These are phyloP conservation scores for Caradrina kadenii DNA, from an alignment of 2,888 invertebrate genomes.

Conservation along the genomic window DNA sequence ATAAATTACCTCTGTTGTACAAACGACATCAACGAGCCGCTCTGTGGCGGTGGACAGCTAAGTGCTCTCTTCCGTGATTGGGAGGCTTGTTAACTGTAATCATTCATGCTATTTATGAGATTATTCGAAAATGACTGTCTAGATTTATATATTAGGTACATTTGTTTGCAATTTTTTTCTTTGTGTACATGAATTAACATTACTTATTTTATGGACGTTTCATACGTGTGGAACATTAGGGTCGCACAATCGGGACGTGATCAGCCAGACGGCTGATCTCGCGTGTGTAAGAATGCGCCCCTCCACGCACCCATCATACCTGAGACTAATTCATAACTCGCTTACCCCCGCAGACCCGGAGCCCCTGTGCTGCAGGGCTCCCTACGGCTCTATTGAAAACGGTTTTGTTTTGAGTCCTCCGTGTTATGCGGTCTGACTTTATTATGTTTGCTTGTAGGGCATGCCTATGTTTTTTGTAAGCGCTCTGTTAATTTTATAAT, in stretches of 20 bases:
- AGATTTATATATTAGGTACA: conserved; percentile 25
- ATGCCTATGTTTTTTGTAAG: conserved; percentile 29
- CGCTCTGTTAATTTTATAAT: conserved; percentile 26
- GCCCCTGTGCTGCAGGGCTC: conserved; percentile 49
- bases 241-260: conserved; percentile 48
- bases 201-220: conserved; percentile 9
- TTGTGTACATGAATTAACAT: not conserved
- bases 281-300: conserved; percentile 55
- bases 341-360: conserved; percentile 48
- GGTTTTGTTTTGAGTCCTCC: conserved; percentile 53
- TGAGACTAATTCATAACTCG: conserved; percentile 67
- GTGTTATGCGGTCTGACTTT: conserved; percentile 40
- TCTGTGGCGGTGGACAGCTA: conserved; percentile 39
- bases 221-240: conserved; percentile 19
- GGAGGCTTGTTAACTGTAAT: conserved; percentile 49
- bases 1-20: conserved; percentile 66
- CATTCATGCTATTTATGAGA: conserved; percentile 44
- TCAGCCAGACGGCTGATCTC: conserved; percentile 52
- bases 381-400: conserved; percentile 55
- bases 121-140: conserved; percentile 29
- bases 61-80: conserved; percentile 54
- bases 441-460: conserved; percentile 42
- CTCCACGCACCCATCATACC: conserved; percentile 62
- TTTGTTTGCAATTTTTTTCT: conserved; percentile 18
- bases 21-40: conserved; percentile 58